These are phyloP conservation scores for Euwallacea similis DNA, from an alignment of 1,140 invertebrate species.

Conservation along the genomic window DNA sequence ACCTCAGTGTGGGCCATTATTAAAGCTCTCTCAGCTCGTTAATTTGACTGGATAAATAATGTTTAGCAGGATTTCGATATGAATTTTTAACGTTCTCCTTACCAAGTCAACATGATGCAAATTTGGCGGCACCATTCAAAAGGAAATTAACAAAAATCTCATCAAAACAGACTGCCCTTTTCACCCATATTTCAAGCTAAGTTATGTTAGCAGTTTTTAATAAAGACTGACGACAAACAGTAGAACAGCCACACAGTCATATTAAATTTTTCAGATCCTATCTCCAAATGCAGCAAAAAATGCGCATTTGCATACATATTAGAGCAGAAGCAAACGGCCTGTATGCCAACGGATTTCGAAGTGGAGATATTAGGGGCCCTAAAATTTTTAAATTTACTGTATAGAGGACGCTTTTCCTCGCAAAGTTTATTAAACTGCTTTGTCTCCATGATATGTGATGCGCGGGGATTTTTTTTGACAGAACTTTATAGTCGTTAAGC, in stretches of 20 bases:
- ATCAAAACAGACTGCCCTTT: background rate
- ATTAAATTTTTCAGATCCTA: slow-evolving; percentile 38
- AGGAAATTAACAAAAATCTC: background rate
- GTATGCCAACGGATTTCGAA: slow-evolving; percentile 26
- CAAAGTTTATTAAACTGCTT: slow-evolving; percentile 6
- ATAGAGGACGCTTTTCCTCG: background rate
- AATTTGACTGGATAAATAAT: too few species aligned
- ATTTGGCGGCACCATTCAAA: too few species aligned
- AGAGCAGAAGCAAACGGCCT: slow-evolving; percentile 30
- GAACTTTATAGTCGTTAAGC: too few species aligned
- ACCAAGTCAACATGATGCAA: too few species aligned
- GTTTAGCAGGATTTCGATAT: too few species aligned
- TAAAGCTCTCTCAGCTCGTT: slow-evolving; percentile 22
- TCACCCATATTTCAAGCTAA: slow-evolving; percentile 5
- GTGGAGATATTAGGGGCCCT: slow-evolving; percentile 19
- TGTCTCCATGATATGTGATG: background rate
- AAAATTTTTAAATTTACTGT: slow-evolving; percentile 23
- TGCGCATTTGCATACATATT: slow-evolving; percentile 37
- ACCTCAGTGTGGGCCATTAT: slow-evolving; percentile 26
- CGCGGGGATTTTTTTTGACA: too few species aligned
- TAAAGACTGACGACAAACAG: slow-evolving; percentile 25
- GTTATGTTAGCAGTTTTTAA: slow-evolving; percentile 20
- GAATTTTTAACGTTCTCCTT: too few species aligned
- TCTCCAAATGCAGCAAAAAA: slow-evolving; percentile 36
- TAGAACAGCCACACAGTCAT: slow-evolving; percentile 20